These are phyloP conservation scores for Tachypleus tridentatus DNA, from an alignment of 1,140 invertebrate species.

Conservation along the genomic window DNA sequence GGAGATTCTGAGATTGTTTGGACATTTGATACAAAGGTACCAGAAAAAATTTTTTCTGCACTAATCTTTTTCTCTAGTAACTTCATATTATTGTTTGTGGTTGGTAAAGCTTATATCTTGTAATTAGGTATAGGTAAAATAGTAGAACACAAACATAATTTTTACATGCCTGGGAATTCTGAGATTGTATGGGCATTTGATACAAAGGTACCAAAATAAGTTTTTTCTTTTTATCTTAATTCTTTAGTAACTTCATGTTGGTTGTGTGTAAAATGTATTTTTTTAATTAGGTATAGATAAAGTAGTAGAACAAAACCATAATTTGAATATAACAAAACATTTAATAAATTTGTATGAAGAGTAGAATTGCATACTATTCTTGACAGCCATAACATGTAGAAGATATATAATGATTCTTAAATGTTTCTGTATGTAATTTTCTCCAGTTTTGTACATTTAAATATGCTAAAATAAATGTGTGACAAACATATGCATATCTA, in stretches of 20 bases:
- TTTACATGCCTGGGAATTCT: too few relatives aligned
- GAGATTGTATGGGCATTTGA: background rate
- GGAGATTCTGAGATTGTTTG: slow-evolving; percentile 56
- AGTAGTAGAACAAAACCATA: background rate
- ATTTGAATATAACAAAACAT: too few relatives aligned
- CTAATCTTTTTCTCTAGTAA: background rate
- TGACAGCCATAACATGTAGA: too few relatives aligned
- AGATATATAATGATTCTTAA: too few relatives aligned
- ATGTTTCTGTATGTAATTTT: too few relatives aligned
- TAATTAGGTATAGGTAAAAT: background rate
- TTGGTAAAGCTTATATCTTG: background rate
- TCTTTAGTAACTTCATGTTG: slow-evolving; percentile 1
- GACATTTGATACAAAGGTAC: slow-evolving; percentile 43
- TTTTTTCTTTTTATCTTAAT: background rate
- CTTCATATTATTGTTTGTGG: slow-evolving; percentile 1
- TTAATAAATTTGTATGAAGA: too few relatives aligned
- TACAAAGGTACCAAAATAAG: slow-evolving; percentile 6
- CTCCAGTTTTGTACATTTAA: too few relatives aligned
- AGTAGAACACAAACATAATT: background rate
- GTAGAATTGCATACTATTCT: too few relatives aligned
- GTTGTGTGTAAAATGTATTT: background rate
- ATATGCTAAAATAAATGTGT: too few relatives aligned
- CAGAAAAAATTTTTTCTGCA: background rate
- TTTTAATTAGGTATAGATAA: background rate
- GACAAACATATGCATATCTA: too few relatives aligned